phyloP scores from a whole-genome alignment of 1,140 invertebrate species.

The Drepana arcuata region DNA sequence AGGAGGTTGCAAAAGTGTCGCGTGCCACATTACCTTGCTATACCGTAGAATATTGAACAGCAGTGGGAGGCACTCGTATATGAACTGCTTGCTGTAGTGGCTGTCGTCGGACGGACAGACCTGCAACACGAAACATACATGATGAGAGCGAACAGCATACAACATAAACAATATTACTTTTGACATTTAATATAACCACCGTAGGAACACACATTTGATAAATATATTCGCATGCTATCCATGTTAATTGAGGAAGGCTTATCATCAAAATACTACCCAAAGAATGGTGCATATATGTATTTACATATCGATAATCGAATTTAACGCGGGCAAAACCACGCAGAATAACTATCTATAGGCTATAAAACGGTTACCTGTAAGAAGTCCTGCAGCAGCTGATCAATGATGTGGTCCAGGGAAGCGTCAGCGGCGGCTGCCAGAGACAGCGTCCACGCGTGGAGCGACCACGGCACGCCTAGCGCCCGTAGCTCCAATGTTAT shows the following conservation, averaged over 20 bases:
- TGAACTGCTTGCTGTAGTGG: constrained; percentile 87
- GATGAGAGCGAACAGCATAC: no score
- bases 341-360: no score
- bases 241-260: no score
- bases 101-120: constrained; percentile 77
- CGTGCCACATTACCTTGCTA: constrained; percentile 80
- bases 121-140: constrained; percentile 21
- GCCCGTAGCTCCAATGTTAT: constrained; percentile 88
- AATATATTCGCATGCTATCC: no score
- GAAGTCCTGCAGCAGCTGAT: constrained; percentile 92
- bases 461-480: constrained; percentile 88
- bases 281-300: no score
- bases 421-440: constrained; percentile 87
- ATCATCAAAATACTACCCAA: no score
- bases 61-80: constrained; percentile 90
- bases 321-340: no score
- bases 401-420: constrained; percentile 87
- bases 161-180: constrained; percentile 4
- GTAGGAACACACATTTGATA: no score
- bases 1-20: no score
- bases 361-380: constrained; percentile 76
- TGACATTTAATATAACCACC: no score
- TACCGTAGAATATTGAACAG: constrained; percentile 92
- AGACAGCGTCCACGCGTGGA: constrained; percentile 94
- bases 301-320: no score